These are phyloP conservation scores for Drusus annulatus DNA, from an alignment of 1,140 invertebrate species.

Conservation along the genomic window DNA sequence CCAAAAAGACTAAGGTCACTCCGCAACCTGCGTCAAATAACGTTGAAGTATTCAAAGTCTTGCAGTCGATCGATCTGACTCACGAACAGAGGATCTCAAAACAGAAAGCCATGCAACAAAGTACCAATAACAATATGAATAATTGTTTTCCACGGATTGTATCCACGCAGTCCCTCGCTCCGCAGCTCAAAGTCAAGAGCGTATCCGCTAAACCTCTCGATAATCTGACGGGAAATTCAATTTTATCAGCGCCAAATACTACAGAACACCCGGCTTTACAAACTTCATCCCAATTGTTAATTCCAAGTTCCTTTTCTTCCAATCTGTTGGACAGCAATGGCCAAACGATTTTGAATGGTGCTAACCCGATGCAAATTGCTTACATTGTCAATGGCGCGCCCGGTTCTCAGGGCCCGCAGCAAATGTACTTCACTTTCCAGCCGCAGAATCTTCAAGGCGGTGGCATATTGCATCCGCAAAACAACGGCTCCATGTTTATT, in stretches of 20 bases:
- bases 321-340: no score
- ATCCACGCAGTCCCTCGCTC: background rate
- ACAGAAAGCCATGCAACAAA: background rate
- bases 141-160: slow-evolving; percentile 14
- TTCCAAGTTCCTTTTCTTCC: no score
- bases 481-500: no score
- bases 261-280: no score
- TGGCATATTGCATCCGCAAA: no score
- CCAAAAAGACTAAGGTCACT: background rate
- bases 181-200: background rate
- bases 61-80: slow-evolving; percentile 21
- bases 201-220: background rate
- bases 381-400: background rate
- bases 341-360: background rate
- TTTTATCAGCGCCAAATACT: background rate
- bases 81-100: background rate
- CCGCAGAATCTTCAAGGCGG: background rate
- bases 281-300: background rate
- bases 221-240: background rate
- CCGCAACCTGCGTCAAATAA: background rate
- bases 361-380: background rate
- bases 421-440: background rate
- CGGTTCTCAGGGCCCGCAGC: background rate
- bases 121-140: background rate
- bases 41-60: slow-evolving; percentile 11